Conservation (phyloP, 2,888 invertebrate species). For the Lypha dubia region DNA sequence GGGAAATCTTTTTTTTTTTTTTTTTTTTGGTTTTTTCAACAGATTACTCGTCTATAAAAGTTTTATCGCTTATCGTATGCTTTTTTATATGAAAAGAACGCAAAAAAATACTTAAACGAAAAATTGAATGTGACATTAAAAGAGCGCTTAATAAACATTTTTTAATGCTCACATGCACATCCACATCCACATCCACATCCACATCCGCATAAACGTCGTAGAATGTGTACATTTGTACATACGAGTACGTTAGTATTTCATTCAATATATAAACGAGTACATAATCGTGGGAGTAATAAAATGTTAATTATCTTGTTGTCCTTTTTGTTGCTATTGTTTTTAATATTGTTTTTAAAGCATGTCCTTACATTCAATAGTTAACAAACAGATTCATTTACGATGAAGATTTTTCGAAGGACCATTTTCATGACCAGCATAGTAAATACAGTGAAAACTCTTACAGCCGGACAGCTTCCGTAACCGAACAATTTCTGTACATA, state of each 20-base stretch:
- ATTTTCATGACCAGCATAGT: slow-evolving; percentile 7
- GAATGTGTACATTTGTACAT: no score
- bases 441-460: no score
- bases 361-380: background rate
- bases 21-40: background rate
- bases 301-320: slow-evolving; percentile 70
- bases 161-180: background rate
- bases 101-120: background rate
- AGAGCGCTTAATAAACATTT: slow-evolving; percentile 17
- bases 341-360: slow-evolving; percentile 31
- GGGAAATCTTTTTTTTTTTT: background rate
- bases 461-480: no score
- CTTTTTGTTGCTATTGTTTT: slow-evolving; percentile 33
- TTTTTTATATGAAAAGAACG: background rate
- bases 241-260: no score
- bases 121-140: slow-evolving; percentile 23
- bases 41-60: background rate
- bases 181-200: no score
- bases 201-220: no score
- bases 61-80: background rate
- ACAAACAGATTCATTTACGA: slow-evolving; percentile 5
- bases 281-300: slow-evolving; percentile 65
- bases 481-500: no score
- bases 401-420: background rate
- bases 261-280: slow-evolving; percentile 69